phyloP scores from a whole-genome alignment of 2,888 invertebrate species.

The Dione juno region DNA sequence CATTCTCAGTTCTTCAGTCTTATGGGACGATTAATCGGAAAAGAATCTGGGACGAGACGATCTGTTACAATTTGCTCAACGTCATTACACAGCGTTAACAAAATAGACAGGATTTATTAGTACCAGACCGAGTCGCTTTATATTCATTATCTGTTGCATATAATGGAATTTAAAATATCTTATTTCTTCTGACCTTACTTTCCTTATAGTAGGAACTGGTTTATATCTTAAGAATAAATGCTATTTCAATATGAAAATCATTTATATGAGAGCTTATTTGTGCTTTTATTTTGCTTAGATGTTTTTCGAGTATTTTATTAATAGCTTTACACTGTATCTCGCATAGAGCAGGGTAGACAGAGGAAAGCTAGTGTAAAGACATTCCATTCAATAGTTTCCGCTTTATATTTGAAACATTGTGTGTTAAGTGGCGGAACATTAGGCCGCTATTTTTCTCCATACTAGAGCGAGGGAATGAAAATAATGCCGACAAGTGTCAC shows the following conservation, averaged over 20 bases:
- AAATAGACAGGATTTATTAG: constrained; percentile 11
- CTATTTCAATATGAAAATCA: too few relatives aligned
- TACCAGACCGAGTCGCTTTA: background rate
- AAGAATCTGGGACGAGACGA: constrained; percentile 14
- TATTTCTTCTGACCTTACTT: background rate
- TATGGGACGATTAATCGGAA: background rate
- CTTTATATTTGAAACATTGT: background rate
- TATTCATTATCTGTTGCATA: background rate
- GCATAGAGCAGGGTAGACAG: too few relatives aligned
- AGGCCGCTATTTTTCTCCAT: background rate
- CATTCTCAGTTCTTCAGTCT: background rate
- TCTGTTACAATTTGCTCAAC: constrained; percentile 19
- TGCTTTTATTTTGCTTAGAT: too few relatives aligned
- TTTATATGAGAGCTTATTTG: too few relatives aligned
- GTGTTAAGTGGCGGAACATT: background rate
- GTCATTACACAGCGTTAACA: constrained; percentile 12
- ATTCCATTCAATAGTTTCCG: background rate
- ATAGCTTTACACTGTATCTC: background rate
- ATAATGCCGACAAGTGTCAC: too few relatives aligned
- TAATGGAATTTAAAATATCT: background rate
- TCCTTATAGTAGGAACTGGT: background rate
- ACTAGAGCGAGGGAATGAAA: background rate
- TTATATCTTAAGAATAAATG: too few relatives aligned
- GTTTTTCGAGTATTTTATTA: background rate
- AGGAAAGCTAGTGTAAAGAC: background rate